Evolutionary conservation across 2,113 vertebrate genomes (phyloP), one percentile per base, ranked within the genome.

Genomic region (Lepus americanus): DNA sequence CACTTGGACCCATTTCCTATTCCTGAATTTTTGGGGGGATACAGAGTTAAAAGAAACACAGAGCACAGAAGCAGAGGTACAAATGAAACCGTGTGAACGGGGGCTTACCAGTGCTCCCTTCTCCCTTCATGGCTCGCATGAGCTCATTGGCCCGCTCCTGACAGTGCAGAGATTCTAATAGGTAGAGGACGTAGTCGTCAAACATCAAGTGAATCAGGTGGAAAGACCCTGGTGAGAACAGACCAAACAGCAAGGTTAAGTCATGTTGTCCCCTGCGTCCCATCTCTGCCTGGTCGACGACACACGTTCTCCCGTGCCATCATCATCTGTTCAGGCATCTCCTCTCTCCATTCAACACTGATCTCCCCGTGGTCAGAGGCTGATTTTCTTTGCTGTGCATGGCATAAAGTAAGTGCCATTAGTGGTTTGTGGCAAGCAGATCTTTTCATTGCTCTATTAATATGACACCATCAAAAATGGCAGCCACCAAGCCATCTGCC

Each of bases 131-230:
- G 95, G 99, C 99, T 92, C 99, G 98, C 99, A 99, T 99, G 78
- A 99, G 99, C 96, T 99, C 99, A 22, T 98, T 99, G 98, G 99
- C 99, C 90, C 99, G 98, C 97, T 99, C 99, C 98, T 99, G 99
- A 97, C 99, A 99, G 95, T 99, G 99, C 81, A 99, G 98, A 19
- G 99, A 99, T 96, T 99, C 99, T 97, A 99, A 98, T 96, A 99
- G 98, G 98, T 99, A 99, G 87, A 99, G 99, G 83, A 99, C 99
- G 3, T 99, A 99, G 97, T 99, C 99, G 95, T 99, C 99, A 77
- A 99, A 99, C 99, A 99, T 99, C 98, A 99, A 98, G 87, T 99
- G 99, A 94, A 99, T 99, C 97, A 99, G 98, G 98, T 99, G 99
- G 96, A 99, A 99, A 79, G 99, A 99, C 27, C 99, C 99, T 99